Percentiles rank a stretch among this genome's conserved stretches.
These are phyloP conservation scores for Gouania willdenowi DNA, from an alignment of 2,797 vertebrate species.

Conservation along the genomic window DNA sequence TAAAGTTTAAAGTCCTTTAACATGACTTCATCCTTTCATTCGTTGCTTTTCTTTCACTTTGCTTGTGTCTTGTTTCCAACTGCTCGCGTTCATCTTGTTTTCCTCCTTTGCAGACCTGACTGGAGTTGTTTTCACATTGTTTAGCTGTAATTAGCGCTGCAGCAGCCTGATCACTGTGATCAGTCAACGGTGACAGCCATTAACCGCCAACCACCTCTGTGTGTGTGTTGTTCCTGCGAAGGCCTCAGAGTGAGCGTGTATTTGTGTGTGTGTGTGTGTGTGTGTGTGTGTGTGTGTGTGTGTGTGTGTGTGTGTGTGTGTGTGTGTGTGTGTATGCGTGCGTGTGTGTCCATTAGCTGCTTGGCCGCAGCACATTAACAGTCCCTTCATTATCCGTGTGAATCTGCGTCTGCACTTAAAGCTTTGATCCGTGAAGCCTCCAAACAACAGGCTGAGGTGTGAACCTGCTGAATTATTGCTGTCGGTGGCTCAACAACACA, in stretches of 20 bases:
- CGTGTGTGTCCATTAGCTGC: slow-evolving; percentile 85
- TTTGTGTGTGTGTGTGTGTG: slow-evolving; percentile 11
- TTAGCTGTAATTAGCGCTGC: slow-evolving; percentile 88
- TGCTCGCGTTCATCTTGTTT: background rate
- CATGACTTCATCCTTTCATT: background rate
- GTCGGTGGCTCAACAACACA: too few relatives aligned
- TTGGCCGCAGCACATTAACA: slow-evolving; percentile 93
- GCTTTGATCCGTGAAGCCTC: slow-evolving; percentile 52
- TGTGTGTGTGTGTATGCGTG: slow-evolving; percentile 6
- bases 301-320: background rate
- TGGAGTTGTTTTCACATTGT: slow-evolving; percentile 66
- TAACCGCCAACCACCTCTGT: slow-evolving; percentile 62
- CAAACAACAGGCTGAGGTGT: slow-evolving; percentile 25
- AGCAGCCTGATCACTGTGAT: slow-evolving; percentile 96
- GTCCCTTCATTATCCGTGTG: slow-evolving; percentile 84
- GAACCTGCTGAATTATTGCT: too few relatives aligned
- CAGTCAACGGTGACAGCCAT: slow-evolving; percentile 93
- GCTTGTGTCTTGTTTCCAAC: background rate
- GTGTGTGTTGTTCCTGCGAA: too few relatives aligned
- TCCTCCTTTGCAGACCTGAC: slow-evolving; percentile 59
- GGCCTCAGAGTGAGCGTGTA: too few relatives aligned
- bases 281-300: slow-evolving; percentile 3
- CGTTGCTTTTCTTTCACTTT: background rate
- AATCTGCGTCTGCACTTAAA: slow-evolving; percentile 46
- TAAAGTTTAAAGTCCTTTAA: too few relatives aligned